Evolutionary conservation across 2,888 invertebrate genomes (phyloP).

Genomic region (Ornithoptera alexandrae): DNA sequence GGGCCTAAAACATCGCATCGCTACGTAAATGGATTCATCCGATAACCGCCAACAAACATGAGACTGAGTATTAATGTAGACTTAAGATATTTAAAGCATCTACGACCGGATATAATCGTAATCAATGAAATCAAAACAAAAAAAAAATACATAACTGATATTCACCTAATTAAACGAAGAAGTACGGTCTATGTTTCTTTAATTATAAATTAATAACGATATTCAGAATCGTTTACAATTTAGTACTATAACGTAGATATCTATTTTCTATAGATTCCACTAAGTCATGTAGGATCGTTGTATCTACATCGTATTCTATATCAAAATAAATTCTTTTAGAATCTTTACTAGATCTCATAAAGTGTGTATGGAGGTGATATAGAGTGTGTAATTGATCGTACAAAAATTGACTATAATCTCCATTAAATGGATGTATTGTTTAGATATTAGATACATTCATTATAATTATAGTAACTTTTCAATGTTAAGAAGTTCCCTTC

Average conservation of each 20-base stretch:
- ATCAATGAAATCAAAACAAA: conserved; percentile 42
- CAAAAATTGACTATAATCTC: conserved; percentile 75
- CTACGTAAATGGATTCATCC: conserved; percentile 72
- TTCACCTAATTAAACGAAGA: conserved; percentile 27
- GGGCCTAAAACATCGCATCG: conserved; percentile 81
- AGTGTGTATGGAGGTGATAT: conserved; percentile 35
- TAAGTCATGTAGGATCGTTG: conserved; percentile 25
- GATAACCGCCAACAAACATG: conserved; percentile 72
- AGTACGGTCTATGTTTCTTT: conserved; percentile 27
- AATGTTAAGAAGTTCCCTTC: conserved; percentile 58
- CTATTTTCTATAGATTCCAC: conserved; percentile 27
- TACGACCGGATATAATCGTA: conserved; percentile 46
- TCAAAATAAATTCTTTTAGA: conserved; percentile 42
- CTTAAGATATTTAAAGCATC: conserved; percentile 59
- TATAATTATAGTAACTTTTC: conserved; percentile 36
- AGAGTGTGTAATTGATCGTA: conserved; percentile 63
- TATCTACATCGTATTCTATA: conserved; percentile 32
- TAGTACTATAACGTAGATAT: conserved; percentile 23
- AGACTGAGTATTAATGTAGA: conserved; percentile 77
- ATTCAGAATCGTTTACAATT: conserved; percentile 25
- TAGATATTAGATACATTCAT: conserved; percentile 36
- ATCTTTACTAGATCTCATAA: conserved; percentile 45
- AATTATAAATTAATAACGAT: conserved; percentile 20
- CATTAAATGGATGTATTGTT: conserved; percentile 52
- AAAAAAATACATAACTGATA: conserved; percentile 30